Conservation (phyloP, 2,113 vertebrate species). For the Piprites chloris region DNA sequence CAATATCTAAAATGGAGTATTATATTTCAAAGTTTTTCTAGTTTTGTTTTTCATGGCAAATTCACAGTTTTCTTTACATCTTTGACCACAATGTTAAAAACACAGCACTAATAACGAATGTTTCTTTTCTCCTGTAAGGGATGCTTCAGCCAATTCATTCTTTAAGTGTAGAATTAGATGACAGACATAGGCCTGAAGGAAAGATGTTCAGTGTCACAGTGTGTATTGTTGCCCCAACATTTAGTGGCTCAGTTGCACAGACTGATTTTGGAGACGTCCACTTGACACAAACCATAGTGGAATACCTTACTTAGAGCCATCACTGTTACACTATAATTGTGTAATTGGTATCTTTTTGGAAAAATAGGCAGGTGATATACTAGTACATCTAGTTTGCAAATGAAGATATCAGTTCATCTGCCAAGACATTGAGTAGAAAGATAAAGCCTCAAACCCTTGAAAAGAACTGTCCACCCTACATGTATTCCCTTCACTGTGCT, state of each 20-base stretch:
- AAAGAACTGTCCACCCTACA: not conserved
- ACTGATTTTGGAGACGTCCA: not conserved
- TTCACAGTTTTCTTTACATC: not conserved
- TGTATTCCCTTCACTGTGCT: not conserved
- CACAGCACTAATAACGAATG: not conserved
- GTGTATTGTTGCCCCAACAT: not conserved
- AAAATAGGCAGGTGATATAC: not conserved
- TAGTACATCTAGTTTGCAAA: not conserved
- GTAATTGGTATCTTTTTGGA: not conserved
- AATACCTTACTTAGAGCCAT: not conserved
- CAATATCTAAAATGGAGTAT: not conserved
- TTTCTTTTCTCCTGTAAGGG: not conserved
- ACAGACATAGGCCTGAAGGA: not conserved
- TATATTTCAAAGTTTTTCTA: not conserved
- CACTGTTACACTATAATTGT: not conserved
- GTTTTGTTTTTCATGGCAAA: not conserved
- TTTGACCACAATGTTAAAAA: not conserved
- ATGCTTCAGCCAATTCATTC: not conserved
- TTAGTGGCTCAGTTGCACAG: not conserved
- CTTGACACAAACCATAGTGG: not conserved
- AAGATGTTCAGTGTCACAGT: not conserved
- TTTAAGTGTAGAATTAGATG: not conserved
- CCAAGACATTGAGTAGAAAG: not conserved
- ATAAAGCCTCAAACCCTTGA: not conserved
- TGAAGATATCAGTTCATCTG: not conserved